Conservation (phyloP, 2,113 vertebrate genomes). For the Labeo rohita region DNA sequence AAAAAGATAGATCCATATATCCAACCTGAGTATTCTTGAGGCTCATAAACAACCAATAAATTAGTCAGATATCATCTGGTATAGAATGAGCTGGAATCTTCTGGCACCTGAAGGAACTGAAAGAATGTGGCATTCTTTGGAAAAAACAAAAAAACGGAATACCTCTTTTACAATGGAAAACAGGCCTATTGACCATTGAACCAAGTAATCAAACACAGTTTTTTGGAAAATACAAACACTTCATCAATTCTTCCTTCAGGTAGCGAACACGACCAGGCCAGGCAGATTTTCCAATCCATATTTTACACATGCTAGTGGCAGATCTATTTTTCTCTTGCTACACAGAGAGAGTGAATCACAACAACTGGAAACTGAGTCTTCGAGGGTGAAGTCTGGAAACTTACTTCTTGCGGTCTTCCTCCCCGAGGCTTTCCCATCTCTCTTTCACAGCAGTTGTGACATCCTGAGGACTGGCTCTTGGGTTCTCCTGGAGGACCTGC, state of each 20-base stretch:
- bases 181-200: slow-evolving; percentile 57
- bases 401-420: slow-evolving; percentile 89
- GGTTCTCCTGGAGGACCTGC: slow-evolving; percentile 80
- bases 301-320: slow-evolving; percentile 67
- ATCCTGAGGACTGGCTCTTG: slow-evolving; percentile 79
- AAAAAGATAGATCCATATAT: slow-evolving; percentile 1
- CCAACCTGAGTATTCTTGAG: background rate
- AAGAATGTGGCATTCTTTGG: slow-evolving; percentile 53
- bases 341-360: slow-evolving; percentile 73
- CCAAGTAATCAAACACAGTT: slow-evolving; percentile 60
- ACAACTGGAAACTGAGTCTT: slow-evolving; percentile 74
- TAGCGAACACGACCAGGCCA: slow-evolving; percentile 56
- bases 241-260: slow-evolving; percentile 63
- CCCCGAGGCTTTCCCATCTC: slow-evolving; percentile 85
- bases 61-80: background rate
- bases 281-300: slow-evolving; percentile 69
- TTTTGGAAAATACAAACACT: slow-evolving; percentile 66
- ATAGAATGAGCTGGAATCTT: slow-evolving; percentile 32
- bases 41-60: slow-evolving; percentile 29
- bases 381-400: slow-evolving; percentile 80
- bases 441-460: slow-evolving; percentile 77
- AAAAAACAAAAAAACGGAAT: slow-evolving; percentile 9
- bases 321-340: slow-evolving; percentile 53
- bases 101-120: background rate
- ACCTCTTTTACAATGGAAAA: slow-evolving; percentile 63